These are phyloP conservation scores for Oenanthe oenanthe DNA, from an alignment of 2,113 vertebrate species.

Conservation along the genomic window DNA sequence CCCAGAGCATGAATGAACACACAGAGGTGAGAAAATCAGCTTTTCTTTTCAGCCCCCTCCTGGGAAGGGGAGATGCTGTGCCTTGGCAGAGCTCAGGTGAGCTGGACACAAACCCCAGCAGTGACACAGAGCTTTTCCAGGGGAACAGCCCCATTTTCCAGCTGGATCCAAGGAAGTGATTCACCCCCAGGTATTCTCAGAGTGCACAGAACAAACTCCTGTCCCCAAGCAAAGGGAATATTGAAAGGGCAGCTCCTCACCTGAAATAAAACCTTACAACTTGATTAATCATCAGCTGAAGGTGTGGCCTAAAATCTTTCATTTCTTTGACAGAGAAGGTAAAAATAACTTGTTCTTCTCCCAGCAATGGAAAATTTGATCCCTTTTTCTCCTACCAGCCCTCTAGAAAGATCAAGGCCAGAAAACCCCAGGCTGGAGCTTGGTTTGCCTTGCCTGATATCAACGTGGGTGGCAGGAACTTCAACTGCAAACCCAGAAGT, in stretches of 20 bases:
- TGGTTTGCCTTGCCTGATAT: neutral
- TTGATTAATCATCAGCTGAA: neutral
- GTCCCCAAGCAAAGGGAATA: neutral
- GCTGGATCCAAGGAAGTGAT: neutral
- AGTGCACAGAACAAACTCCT: neutral
- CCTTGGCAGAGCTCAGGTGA: neutral
- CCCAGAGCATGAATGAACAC: neutral
- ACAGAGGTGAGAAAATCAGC: neutral
- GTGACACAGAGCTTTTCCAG: neutral
- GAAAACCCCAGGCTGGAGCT: neutral
- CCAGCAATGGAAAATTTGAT: neutral
- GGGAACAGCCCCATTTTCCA: neutral
- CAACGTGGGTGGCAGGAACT: neutral
- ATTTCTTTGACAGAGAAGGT: neutral
- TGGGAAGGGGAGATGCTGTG: neutral
- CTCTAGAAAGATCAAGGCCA: neutral
- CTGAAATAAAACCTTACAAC: neutral
- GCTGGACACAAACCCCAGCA: neutral
- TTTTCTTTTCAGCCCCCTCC: neutral
- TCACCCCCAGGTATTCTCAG: neutral
- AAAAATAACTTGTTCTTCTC: neutral
- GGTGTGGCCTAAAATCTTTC: neutral
- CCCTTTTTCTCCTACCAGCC: neutral
- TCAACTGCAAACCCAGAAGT: neutral
- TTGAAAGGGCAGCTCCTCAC: neutral